A percentile compares a stretch with the other conserved stretches of the same genome.
These are phyloP conservation scores for Temnopleurus reevesii DNA, from an alignment of 53 echinoderm and acorn worm genomes.

Conservation along the genomic window DNA sequence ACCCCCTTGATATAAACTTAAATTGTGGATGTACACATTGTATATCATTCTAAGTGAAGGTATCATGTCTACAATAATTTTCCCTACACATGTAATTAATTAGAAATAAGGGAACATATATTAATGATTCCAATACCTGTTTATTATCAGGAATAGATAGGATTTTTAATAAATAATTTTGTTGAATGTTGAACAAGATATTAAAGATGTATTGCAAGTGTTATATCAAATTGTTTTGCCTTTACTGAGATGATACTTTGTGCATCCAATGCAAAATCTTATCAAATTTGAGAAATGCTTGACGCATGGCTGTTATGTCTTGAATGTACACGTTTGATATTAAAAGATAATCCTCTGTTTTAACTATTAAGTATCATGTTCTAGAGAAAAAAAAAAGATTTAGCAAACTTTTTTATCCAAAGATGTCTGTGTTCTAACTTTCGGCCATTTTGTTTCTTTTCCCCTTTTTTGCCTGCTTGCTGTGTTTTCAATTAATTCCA, in stretches of 20 bases:
- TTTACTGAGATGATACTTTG: neutral
- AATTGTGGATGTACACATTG: too few species aligned
- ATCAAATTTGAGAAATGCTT: neutral
- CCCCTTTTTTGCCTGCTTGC: neutral
- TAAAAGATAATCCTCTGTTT: neutral
- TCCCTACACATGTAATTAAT: too few species aligned
- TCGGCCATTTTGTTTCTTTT: conserved; percentile 31
- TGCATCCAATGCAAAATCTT: neutral
- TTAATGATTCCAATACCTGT: too few species aligned
- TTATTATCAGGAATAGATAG: neutral
- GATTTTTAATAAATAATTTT: neutral
- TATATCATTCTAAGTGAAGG: too few species aligned
- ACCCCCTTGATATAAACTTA: too few species aligned
- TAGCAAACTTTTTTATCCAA: neutral
- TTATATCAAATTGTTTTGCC: neutral
- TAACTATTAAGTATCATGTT: neutral
- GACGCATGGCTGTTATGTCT: neutral
- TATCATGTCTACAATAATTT: too few species aligned
- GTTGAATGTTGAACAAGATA: neutral
- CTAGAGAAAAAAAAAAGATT: neutral
- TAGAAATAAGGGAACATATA: too few species aligned
- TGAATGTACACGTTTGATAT: neutral
- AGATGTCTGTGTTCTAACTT: conserved; percentile 34
- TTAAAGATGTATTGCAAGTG: neutral
- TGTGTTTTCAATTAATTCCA: neutral